phyloP scores from a whole-genome alignment of 92 coral and sea anemone species.

The Pocillopora meandrina region DNA sequence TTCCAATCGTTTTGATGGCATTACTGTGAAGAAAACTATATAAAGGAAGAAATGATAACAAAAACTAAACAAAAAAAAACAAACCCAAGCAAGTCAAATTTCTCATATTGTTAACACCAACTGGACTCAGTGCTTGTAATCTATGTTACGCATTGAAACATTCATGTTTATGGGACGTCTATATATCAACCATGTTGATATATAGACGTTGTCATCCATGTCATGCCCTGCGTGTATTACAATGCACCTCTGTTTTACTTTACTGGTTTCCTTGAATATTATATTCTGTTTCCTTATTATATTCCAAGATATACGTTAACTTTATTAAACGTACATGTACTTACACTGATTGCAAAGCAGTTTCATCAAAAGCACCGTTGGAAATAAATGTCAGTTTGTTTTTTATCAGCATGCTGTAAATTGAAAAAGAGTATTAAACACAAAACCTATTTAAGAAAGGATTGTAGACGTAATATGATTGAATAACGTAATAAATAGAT shows the following conservation, averaged over 20 bases:
- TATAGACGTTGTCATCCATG: too few relatives aligned
- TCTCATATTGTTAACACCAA: too few relatives aligned
- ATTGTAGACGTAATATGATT: not conserved
- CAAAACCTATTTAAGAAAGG: not conserved
- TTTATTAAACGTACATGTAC: not conserved
- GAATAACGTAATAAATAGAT: not conserved
- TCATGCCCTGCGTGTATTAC: too few relatives aligned
- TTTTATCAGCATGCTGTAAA: not conserved
- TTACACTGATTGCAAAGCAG: not conserved
- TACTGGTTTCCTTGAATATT: too few relatives aligned
- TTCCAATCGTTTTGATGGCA: not conserved
- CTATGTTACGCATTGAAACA: too few relatives aligned
- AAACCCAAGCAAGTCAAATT: too few relatives aligned
- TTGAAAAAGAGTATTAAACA: not conserved
- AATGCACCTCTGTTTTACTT: too few relatives aligned
- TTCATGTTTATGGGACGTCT: too few relatives aligned
- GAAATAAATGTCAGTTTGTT: not conserved
- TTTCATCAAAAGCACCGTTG: not conserved
- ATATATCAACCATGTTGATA: too few relatives aligned
- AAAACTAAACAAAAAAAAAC: not conserved
- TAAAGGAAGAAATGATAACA: not conserved
- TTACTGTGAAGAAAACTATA: constrained; percentile 19
- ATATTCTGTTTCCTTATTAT: too few relatives aligned
- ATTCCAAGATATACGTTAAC: too few relatives aligned
- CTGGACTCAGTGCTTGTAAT: too few relatives aligned